Evolutionary conservation across 2,888 invertebrate species (phyloP), one percentile per base, ranked within the genome.

Genomic region (Spodoptera littoralis): DNA sequence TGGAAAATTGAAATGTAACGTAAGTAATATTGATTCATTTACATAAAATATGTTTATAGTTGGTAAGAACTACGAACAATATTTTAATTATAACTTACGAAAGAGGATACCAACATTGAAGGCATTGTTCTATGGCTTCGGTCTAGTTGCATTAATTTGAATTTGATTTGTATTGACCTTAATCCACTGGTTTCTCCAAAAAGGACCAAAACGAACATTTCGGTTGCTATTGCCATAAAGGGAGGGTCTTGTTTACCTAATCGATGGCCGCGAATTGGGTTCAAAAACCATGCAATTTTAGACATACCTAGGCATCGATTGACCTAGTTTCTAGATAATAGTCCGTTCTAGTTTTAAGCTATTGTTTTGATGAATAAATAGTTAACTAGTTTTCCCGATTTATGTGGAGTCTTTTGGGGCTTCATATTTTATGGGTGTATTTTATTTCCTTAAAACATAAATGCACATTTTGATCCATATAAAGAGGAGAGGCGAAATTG

Each of bases 1-100:
- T 79, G 78, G 78, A 74, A 65, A 41, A 67, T 60, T 46, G 74
- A 78, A 50, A 58, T 80, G 57, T 77, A 13, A 4, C 6, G 18
- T 11, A 4, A 24, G 11, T 24, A 24, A 22, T 24, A 22, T 27
- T 36, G 9, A 9, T 36, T 36, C 1, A 36, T 36, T 36, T 36
- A 8, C 9, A 36, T 9, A 18, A 18, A 18, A 18, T 18, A 18
- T 2, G 1, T 27, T 27, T 27, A 27, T 4, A 27, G 27, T 4
- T 27, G 27, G 27, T 27, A 27, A 27, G 5, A 5, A 27, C 22
- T 46, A 11, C 46, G 4, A 24, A 4, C 24, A 5, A 22, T 22
- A 4, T 1, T 46, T 11, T 11, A 46, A 8, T 18, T 46, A 9
- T 46, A 4, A 24, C 11, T 18, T 18, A 46, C 11, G 18, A 24